Evolutionary conservation across 2,888 invertebrate species (phyloP), one percentile per base, ranked within the genome.

Genomic region (Yponomeuta cagnagella): DNA sequence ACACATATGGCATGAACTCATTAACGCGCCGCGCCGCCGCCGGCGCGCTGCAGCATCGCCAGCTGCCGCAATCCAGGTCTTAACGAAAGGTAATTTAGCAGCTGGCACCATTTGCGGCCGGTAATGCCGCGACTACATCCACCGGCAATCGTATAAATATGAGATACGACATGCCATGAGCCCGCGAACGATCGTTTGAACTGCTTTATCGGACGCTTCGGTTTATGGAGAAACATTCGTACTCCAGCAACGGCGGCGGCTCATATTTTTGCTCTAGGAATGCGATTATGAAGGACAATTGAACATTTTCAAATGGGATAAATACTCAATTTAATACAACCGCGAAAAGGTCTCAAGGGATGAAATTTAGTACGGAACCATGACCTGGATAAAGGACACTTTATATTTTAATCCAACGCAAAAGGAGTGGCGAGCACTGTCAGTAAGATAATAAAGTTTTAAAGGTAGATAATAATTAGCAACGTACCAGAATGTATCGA

Each of bases 21-120:
- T 86, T 87, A 86, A 81, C 83, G 81, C 79, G 76, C 78, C 52
- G 52, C 52, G 52, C 52, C 15, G 52, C 52, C 76, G 76, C 78
- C 76, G 68, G 78, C 79, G 77, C 70, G 63, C 63, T 48, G 70
- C 63, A 48, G 33, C 10, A 37, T 48, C 48, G 48, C 70, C 63
- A 70, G 70, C 80, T 80, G 80, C 80, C 79, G 79, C 84, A 83
- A 86, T 86, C 84, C 87, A 85, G 86, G 87, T 87, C 85, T 85
- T 85, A 86, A 81, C 85, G 79, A 80, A 85, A 84, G 84, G 84
- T 82, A 86, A 88, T 88, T 87, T 82, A 83, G 78, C 83, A 82
- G 80, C 79, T 80, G 81, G 77, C 76, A 73, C 78, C 80, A 79
- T 82, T 80, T 82, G 82, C 78, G 81, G 80, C 75, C 74, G 75